phyloP scores from a whole-genome alignment of 53 echinoderm and acorn worm species.

The Astropecten irregularis region DNA sequence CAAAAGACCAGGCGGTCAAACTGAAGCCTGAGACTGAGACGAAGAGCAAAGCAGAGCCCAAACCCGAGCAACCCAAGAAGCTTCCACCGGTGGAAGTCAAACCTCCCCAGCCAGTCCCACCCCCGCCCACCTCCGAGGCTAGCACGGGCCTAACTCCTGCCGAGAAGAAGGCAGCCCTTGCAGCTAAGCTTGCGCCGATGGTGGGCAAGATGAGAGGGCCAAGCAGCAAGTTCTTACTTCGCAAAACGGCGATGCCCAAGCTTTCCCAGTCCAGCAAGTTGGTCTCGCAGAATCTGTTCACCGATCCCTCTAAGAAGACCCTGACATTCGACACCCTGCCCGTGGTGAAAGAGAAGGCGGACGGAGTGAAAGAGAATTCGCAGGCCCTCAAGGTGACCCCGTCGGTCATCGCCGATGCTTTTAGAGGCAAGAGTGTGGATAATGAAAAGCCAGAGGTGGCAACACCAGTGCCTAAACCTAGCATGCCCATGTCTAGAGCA shows the following conservation, averaged over 20 bases:
- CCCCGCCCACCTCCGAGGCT: neutral
- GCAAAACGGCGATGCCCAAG: constrained; percentile 22
- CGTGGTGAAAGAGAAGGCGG: constrained; percentile 15
- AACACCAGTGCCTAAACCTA: neutral
- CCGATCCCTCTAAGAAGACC: constrained; percentile 21
- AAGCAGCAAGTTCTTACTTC: constrained; percentile 21
- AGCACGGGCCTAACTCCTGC: neutral
- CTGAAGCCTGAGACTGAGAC: neutral
- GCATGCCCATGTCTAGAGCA: neutral
- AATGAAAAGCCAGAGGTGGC: neutral
- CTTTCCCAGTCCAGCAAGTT: constrained; percentile 23
- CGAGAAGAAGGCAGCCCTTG: constrained; percentile 44
- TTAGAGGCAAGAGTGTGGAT: constrained; percentile 24
- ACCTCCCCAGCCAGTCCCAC: neutral
- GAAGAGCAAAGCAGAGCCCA: neutral
- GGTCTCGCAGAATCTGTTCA: neutral
- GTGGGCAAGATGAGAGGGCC: constrained; percentile 51
- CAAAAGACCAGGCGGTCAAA: neutral
- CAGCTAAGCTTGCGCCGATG: constrained; percentile 44
- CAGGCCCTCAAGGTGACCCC: neutral
- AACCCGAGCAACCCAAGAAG: constrained; percentile 1
- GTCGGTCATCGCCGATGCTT: constrained; percentile 50
- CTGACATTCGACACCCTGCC: constrained; percentile 54
- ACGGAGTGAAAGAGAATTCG: neutral
- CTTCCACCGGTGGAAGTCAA: neutral